phyloP scores from a whole-genome alignment of 2,888 invertebrate species.

The Danaus chrysippus region DNA sequence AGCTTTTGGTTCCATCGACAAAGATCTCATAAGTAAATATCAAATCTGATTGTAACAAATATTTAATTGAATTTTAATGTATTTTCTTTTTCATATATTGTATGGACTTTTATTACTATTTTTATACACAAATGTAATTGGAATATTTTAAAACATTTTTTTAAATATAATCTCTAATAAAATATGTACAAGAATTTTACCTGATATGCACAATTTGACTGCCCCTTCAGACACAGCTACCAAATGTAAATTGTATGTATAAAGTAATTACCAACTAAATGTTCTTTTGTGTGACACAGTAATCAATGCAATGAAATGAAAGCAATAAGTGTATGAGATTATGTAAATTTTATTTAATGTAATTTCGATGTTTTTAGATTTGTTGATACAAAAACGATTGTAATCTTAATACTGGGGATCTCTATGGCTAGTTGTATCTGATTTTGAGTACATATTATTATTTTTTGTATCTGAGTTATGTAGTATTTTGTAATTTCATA shows the following conservation, averaged over 20 bases:
- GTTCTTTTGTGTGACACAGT: background rate
- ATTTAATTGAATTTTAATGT: background rate
- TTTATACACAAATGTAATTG: too few species aligned
- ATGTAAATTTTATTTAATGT: constrained; percentile 16
- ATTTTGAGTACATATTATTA: too few species aligned
- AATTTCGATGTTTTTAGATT: constrained; percentile 10
- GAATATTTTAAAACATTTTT: background rate
- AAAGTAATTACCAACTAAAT: background rate
- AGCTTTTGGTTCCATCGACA: background rate
- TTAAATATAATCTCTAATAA: background rate
- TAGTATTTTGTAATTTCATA: too few species aligned
- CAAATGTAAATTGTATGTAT: background rate
- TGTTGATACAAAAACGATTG: background rate
- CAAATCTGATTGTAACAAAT: too few species aligned
- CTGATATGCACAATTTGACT: background rate
- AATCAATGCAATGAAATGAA: constrained; percentile 32
- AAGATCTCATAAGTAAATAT: too few species aligned
- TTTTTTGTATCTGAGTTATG: too few species aligned
- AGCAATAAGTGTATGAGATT: constrained; percentile 22
- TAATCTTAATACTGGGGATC: background rate
- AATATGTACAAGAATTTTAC: background rate
- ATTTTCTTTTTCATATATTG: background rate
- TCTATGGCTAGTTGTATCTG: background rate
- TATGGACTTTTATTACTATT: too few species aligned
- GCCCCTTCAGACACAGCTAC: background rate